Evolutionary conservation across 2,113 vertebrate genomes (phyloP), one percentile per base, ranked within the genome.

Genomic region (Scomber colias): DNA sequence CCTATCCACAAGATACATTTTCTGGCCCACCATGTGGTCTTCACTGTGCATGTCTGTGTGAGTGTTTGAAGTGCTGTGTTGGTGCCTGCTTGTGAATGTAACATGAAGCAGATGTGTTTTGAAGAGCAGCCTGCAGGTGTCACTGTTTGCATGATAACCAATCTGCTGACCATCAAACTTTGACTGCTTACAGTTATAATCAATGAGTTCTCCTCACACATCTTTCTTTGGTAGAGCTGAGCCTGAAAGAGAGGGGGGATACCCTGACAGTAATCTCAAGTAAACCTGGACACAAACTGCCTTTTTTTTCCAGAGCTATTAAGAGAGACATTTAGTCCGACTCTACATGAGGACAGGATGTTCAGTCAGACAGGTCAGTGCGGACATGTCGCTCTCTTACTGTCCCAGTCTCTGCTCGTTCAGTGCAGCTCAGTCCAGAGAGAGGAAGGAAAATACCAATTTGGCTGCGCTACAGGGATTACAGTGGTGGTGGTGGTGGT

Each of bases 401-500:
- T 70, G 19, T 81, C 51, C 56, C 71, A 21, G 7, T 50, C 68
- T 75, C 53, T 49, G 35, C 51, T 71, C 61, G 53, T 70, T 83
- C 54, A 63, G 57, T 49, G 55, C 56, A 0, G 46, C 19, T 73
- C 66, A 21, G 68, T 71, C 81, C 67, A 85, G 79, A 49, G 53
- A 50, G 63, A 17, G 45, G 68, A 79, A 77, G 84, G 83, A 91
- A 40, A 91, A 92, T 89, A 77, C 87, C 89, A 91, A 86, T 90
- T 92, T 92, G 88, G 90, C 89, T 79, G 76, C 12, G 54, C 83
- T 85, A 60, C 79, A 83, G 81, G 87, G 92, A 94, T 94, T 93
- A 93, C 65, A 67, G 79, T 48, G 44, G 82, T 86, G 53, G 84
- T 77, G 85, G 24, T 27, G 24, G 24, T 27, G 53, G 83, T 79